These are phyloP conservation scores for Fukomys damarensis DNA, from an alignment of 2,113 vertebrate genomes.

Conservation along the genomic window DNA sequence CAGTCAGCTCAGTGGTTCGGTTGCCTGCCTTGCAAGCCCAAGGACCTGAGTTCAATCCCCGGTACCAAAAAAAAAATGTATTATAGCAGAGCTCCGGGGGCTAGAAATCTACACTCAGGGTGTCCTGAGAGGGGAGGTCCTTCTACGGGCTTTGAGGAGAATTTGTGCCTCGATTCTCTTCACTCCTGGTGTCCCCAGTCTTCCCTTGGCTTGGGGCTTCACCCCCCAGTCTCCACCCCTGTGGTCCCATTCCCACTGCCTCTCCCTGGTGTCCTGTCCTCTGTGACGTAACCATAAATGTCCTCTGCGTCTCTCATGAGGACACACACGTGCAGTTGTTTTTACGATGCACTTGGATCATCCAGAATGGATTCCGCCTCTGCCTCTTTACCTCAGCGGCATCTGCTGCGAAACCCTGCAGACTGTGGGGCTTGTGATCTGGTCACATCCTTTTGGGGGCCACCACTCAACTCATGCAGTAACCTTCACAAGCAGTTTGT, in stretches of 20 bases:
- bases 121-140: neutral
- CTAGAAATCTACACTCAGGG: neutral
- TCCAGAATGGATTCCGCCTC: neutral
- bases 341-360: neutral
- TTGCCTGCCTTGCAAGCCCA: no score
- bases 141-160: neutral
- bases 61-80: no score
- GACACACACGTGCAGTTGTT: neutral
- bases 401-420: neutral
- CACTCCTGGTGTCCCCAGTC: neutral
- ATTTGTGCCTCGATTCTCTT: neutral
- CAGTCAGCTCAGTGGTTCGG: no score
- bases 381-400: neutral
- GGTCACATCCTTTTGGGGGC: neutral
- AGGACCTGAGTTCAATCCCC: no score
- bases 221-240: neutral
- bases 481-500: neutral
- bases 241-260: neutral
- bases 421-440: neutral
- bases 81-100: neutral
- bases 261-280: neutral
- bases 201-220: neutral
- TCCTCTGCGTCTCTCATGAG: neutral
- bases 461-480: neutral
- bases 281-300: neutral